Conservation (phyloP, 2,797 vertebrate species). For the Onychomys leucogaster region DNA sequence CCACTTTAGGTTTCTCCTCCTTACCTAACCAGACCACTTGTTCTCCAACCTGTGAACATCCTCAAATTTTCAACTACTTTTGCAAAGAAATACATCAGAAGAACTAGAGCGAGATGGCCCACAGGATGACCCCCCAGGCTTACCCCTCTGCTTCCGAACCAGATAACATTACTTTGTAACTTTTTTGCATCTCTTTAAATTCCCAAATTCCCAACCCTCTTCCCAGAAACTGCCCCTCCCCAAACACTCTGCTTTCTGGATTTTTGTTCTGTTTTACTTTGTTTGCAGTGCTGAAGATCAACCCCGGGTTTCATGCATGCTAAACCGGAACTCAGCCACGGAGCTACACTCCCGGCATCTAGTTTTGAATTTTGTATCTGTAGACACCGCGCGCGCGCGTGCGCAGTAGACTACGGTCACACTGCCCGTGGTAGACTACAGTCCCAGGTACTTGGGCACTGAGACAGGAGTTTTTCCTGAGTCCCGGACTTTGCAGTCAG, state of each 20-base stretch:
- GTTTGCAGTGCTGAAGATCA: not conserved
- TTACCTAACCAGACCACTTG: not conserved
- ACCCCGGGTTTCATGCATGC: not conserved
- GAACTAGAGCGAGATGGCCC: too few relatives aligned
- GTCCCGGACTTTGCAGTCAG: not conserved
- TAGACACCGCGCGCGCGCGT: too few relatives aligned
- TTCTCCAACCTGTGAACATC: not conserved
- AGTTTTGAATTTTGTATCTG: not conserved
- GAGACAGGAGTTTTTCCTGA: not conserved
- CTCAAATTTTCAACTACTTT: slow-evolving; percentile 24
- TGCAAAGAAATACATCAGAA: not conserved
- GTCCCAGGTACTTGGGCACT: not conserved
- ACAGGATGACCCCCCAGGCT: not conserved
- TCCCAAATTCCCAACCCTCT: not conserved
- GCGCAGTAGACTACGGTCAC: too few relatives aligned
- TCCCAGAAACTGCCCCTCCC: not conserved
- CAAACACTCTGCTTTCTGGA: not conserved
- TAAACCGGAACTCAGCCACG: too few relatives aligned
- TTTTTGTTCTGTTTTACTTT: not conserved
- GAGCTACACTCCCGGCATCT: not conserved
- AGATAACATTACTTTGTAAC: not conserved
- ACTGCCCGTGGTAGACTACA: not conserved
- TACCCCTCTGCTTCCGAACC: not conserved
- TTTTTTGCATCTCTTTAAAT: not conserved
- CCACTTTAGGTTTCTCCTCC: not conserved